Percentiles rank a stretch among this genome's conserved stretches.
phyloP scores from a whole-genome alignment of 2,888 invertebrate genomes.

The Tiliacea aurago region DNA sequence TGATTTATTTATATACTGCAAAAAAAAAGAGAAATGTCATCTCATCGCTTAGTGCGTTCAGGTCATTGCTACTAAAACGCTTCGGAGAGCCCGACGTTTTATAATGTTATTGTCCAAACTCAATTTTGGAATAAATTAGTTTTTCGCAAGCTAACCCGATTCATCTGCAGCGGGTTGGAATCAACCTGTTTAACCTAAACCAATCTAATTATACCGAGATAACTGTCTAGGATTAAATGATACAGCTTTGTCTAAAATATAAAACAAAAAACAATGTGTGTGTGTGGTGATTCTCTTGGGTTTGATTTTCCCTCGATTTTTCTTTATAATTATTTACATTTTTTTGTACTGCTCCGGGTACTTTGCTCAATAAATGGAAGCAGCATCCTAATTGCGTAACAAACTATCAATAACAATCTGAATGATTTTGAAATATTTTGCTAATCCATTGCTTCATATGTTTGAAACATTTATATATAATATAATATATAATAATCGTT shows the following conservation, averaged over 20 bases:
- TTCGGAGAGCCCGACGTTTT: constrained; percentile 37
- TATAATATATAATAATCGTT: too few relatives aligned
- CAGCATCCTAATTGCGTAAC: too few relatives aligned
- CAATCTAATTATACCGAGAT: constrained; percentile 47
- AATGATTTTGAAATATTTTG: too few relatives aligned
- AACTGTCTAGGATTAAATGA: constrained; percentile 30
- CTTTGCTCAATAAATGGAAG: neutral
- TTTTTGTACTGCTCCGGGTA: neutral
- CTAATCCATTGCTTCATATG: too few relatives aligned
- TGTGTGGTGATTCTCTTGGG: too few relatives aligned
- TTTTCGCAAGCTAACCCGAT: constrained; percentile 45
- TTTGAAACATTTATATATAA: too few relatives aligned
- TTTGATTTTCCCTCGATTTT: too few relatives aligned
- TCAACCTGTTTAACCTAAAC: constrained; percentile 46
- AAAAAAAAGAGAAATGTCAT: neutral
- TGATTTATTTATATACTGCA: too few relatives aligned
- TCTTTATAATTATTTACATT: too few relatives aligned
- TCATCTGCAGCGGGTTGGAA: constrained; percentile 43
- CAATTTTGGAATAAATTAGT: constrained; percentile 56
- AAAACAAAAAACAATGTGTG: neutral
- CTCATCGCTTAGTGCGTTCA: constrained; percentile 3
- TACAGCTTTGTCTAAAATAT: constrained; percentile 11
- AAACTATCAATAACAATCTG: too few relatives aligned
- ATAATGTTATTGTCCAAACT: constrained; percentile 47
- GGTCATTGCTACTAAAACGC: constrained; percentile 35